phyloP scores from a whole-genome alignment of 2,888 invertebrate genomes.

The Schrankia costaestrigalis region DNA sequence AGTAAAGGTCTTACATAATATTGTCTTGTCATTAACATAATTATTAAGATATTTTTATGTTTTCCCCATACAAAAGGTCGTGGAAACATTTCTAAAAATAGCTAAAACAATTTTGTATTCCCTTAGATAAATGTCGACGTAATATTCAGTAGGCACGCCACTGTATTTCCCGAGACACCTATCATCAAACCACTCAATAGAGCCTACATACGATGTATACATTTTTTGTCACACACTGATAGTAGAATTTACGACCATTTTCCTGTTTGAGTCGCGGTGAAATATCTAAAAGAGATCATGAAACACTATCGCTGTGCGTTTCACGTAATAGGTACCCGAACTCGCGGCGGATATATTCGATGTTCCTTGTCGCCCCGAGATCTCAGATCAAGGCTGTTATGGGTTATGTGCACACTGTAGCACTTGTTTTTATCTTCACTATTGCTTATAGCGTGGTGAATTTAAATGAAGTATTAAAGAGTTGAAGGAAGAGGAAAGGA shows the following conservation, averaged over 20 bases:
- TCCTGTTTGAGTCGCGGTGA: slow-evolving; percentile 42
- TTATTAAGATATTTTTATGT: no score
- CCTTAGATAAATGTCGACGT: no score
- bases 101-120: no score
- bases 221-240: slow-evolving; percentile 37
- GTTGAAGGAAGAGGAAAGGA: no score
- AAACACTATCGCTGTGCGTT: slow-evolving; percentile 31
- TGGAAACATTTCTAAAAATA: no score
- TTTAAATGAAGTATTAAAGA: no score
- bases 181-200: slow-evolving; percentile 37
- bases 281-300: slow-evolving; percentile 38
- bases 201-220: slow-evolving; percentile 27
- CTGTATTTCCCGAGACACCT: slow-evolving; percentile 34
- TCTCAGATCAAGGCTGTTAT: slow-evolving; percentile 23
- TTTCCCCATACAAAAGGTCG: no score
- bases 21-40: no score
- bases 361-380: slow-evolving; percentile 31
- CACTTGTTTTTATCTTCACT: no score
- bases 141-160: slow-evolving; percentile 22
- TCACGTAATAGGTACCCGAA: slow-evolving; percentile 37
- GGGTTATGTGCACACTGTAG: slow-evolving; percentile 17
- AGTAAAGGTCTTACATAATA: no score
- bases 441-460: no score
- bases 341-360: slow-evolving; percentile 43
- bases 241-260: slow-evolving; percentile 48